Evolutionary conservation across 1,140 invertebrate genomes (phyloP).

Genomic region (Polypedilum vanderplanki): DNA sequence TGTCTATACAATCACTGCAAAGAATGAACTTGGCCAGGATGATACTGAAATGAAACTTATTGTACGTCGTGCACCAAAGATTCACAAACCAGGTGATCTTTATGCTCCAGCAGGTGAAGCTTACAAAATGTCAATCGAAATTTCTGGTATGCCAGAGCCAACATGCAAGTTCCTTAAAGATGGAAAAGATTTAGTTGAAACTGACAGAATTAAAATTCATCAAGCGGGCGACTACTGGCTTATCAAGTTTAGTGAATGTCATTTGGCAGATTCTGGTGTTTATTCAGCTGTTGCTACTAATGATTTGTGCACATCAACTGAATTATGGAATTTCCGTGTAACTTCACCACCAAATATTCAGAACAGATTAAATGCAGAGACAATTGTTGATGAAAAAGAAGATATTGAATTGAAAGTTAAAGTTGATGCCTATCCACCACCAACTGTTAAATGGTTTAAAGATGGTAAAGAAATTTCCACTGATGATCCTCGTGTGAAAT

Average conservation of each 20-base stretch:
- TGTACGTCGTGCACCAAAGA: constrained; percentile 74
- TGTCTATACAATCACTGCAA: constrained; percentile 72
- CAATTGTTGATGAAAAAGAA: constrained; percentile 68
- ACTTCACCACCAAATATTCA: constrained; percentile 68
- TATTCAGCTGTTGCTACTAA: constrained; percentile 90
- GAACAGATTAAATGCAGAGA: constrained; percentile 57
- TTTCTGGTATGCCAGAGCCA: constrained; percentile 78
- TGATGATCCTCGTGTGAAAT: constrained; percentile 58
- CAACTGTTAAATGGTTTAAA: constrained; percentile 74
- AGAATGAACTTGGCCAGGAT: constrained; percentile 84
- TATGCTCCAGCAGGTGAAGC: constrained; percentile 60
- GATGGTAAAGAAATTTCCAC: constrained; percentile 61
- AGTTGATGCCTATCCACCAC: constrained; percentile 73
- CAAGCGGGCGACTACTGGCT: constrained; percentile 49
- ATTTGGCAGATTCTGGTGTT: constrained; percentile 81
- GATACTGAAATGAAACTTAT: constrained; percentile 63
- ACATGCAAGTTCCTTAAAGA: constrained; percentile 80
- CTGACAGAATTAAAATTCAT: constrained; percentile 60
- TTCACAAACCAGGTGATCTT: constrained; percentile 69
- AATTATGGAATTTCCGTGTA: constrained; percentile 73
- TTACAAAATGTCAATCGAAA: constrained; percentile 64
- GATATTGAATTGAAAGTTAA: constrained; percentile 71
- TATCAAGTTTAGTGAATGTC: constrained; percentile 72
- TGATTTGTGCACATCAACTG: constrained; percentile 76
- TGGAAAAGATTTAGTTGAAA: constrained; percentile 62